A percentile compares a stretch with the other conserved stretches of the same genome.
phyloP scores from a whole-genome alignment of 2,113 vertebrate genomes.

The Sisor rabdophorus region DNA sequence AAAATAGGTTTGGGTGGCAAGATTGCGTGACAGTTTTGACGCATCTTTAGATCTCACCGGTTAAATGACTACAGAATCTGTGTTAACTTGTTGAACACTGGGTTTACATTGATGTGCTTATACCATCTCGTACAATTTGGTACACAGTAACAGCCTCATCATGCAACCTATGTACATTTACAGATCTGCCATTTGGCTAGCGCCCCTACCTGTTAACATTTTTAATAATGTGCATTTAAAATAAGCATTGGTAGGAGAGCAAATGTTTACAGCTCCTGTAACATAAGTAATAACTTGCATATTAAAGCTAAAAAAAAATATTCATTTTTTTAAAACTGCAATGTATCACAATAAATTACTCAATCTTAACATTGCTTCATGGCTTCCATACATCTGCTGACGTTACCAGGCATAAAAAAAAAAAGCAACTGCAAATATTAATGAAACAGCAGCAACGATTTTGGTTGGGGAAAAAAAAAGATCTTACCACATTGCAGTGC shows the following conservation, averaged over 20 bases:
- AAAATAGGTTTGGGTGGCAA: not conserved
- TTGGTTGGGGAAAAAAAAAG: conserved; percentile 6
- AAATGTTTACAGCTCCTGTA: not conserved
- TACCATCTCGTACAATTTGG: not conserved
- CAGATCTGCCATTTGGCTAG: no score
- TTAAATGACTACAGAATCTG: not conserved
- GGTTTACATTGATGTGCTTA: not conserved
- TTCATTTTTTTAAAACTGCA: not conserved
- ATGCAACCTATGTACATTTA: no score
- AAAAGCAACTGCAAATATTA: not conserved
- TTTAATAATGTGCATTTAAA: not conserved
- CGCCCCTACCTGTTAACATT: no score
- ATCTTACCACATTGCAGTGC: not conserved
- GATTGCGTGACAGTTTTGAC: not conserved
- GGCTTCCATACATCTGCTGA: no score
- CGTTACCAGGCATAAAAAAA: no score
- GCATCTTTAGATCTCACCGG: not conserved
- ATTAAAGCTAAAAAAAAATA: not conserved
- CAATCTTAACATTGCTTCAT: not conserved
- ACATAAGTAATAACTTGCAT: not conserved
- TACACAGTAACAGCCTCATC: not conserved
- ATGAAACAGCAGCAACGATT: not conserved
- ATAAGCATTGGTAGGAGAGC: not conserved
- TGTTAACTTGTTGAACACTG: no score
- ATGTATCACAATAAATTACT: not conserved